These are phyloP conservation scores for Crepidodera aurea DNA, from an alignment of 2,888 invertebrate genomes.

Conservation along the genomic window DNA sequence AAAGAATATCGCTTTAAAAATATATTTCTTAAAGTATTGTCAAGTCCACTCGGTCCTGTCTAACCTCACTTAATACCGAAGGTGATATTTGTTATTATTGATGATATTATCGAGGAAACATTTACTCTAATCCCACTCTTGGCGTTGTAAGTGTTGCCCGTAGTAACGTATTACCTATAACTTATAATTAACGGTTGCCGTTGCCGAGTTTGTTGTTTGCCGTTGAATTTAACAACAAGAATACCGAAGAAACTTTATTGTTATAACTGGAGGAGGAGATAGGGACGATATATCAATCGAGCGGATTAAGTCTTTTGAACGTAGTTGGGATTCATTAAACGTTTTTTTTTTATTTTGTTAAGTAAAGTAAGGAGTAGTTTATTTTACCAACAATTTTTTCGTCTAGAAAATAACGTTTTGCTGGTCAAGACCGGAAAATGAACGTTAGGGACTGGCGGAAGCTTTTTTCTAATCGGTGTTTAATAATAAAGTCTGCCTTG, in stretches of 20 bases:
- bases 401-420: too few species aligned
- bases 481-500: too few species aligned
- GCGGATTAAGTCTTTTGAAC: slow-evolving; percentile 31
- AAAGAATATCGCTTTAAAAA: too few species aligned
- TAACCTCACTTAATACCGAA: slow-evolving; percentile 40
- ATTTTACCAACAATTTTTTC: too few species aligned
- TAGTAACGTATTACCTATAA: slow-evolving; percentile 52
- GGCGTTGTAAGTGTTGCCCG: slow-evolving; percentile 48
- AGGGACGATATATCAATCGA: slow-evolving; percentile 18
- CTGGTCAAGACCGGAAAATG: too few species aligned
- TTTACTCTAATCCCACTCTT: slow-evolving; percentile 58
- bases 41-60: not conserved
- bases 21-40: too few species aligned
- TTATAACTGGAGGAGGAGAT: slow-evolving; percentile 20
- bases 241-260: slow-evolving; percentile 23
- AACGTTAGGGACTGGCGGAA: too few species aligned
- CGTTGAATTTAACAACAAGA: slow-evolving; percentile 22
- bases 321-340: slow-evolving; percentile 38
- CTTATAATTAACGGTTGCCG: slow-evolving; percentile 46
- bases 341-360: too few species aligned
- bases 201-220: slow-evolving; percentile 28
- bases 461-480: too few species aligned
- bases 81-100: slow-evolving; percentile 58
- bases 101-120: slow-evolving; percentile 58
- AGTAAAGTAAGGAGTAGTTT: too few species aligned